Evolutionary conservation across 2,888 invertebrate genomes (phyloP).

Genomic region (Melikaiella ostensackeni): DNA sequence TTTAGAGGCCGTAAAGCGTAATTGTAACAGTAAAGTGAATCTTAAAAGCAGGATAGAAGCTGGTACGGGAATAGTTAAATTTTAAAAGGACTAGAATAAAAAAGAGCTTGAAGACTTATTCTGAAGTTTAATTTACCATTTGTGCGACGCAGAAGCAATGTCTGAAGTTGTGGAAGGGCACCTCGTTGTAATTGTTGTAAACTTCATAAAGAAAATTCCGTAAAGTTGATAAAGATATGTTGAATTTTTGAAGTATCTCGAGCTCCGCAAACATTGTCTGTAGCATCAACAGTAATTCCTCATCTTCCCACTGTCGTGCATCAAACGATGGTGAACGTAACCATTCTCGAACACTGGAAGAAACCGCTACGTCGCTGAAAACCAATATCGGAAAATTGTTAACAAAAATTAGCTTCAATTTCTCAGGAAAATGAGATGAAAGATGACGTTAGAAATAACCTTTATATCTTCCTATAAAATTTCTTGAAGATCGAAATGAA

Average conservation of each 20-base stretch:
- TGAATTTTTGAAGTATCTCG: conserved; percentile 86
- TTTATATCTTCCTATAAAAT: neutral
- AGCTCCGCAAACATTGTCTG: conserved; percentile 91
- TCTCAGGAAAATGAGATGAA: neutral
- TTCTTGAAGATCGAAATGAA: too few species aligned
- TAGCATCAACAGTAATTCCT: conserved; percentile 86
- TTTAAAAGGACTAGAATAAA: conserved; percentile 18
- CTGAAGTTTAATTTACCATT: conserved; percentile 82
- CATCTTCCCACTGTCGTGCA: conserved; percentile 90
- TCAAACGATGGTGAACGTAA: conserved; percentile 86
- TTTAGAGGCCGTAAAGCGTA: conserved; percentile 16
- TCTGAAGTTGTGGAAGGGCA: conserved; percentile 92
- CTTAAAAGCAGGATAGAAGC: neutral
- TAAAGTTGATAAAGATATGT: conserved; percentile 84
- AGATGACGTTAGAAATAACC: neutral
- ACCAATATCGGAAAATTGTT: conserved; percentile 45
- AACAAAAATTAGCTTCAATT: neutral
- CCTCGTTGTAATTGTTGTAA: conserved; percentile 90
- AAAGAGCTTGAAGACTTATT: neutral
- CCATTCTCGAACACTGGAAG: conserved; percentile 82
- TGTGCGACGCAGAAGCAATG: conserved; percentile 93
- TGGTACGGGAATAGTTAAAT: conserved; percentile 39
- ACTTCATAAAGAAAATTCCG: conserved; percentile 87
- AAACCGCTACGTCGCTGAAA: conserved; percentile 82
- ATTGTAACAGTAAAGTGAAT: conserved; percentile 10